phyloP scores from a whole-genome alignment of 2,888 invertebrate species.

The Epirrita christyi region DNA sequence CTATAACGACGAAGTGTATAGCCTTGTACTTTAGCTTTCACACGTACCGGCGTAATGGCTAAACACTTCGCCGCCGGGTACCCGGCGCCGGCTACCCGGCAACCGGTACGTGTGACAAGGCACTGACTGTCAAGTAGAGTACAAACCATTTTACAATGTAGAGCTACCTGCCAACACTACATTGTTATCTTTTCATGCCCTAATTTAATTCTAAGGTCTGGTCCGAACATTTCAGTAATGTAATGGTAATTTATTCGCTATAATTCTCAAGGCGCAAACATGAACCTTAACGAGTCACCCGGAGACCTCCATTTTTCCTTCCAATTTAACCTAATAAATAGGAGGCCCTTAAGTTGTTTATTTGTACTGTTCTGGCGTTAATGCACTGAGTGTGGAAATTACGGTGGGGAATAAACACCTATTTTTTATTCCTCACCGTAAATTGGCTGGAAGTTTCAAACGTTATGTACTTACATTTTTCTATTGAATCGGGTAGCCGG shows the following conservation, averaged over 20 bases:
- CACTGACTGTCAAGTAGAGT: no score
- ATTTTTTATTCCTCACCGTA: background rate
- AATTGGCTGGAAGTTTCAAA: no score
- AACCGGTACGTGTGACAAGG: no score
- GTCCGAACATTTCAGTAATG: slow-evolving; percentile 38
- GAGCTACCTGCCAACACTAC: background rate
- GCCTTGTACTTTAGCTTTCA: no score
- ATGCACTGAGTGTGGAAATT: slow-evolving; percentile 18
- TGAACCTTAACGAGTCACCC: slow-evolving; percentile 57
- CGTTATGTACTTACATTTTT: no score
- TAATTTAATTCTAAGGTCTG: slow-evolving; percentile 10
- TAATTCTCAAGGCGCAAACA: slow-evolving; percentile 59
- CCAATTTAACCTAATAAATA: slow-evolving; percentile 65
- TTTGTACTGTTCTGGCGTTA: slow-evolving; percentile 28
- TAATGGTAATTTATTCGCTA: slow-evolving; percentile 71
- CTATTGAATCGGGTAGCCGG: no score
- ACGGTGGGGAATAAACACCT: background rate
- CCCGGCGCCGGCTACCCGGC: no score
- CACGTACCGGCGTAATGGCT: no score
- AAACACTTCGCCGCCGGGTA: no score
- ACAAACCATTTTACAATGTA: no score
- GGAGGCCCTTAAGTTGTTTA: slow-evolving; percentile 48
- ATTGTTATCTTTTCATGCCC: background rate
- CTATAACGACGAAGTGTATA: no score
- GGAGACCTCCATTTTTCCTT: slow-evolving; percentile 63